These are phyloP conservation scores for Podarcis cretensis DNA, from an alignment of 2,113 vertebrate species.

Conservation along the genomic window DNA sequence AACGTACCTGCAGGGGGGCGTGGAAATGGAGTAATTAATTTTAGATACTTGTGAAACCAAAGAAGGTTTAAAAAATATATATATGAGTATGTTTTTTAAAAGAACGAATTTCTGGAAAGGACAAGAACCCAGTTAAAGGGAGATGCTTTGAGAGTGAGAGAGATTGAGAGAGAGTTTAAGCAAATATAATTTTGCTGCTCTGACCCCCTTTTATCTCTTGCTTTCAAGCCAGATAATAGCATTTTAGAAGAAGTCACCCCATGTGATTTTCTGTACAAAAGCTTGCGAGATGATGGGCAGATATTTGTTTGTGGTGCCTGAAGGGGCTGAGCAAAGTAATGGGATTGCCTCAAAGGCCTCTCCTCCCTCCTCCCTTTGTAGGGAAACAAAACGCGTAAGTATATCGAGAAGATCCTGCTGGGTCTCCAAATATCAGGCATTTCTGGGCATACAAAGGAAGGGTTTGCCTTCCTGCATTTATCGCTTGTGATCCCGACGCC, in stretches of 20 bases:
- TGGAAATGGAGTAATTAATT: slow-evolving; percentile 41
- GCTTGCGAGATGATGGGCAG: slow-evolving; percentile 40
- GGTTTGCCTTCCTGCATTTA: rapidly evolving
- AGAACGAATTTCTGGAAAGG: slow-evolving; percentile 51
- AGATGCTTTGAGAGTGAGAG: slow-evolving; percentile 46
- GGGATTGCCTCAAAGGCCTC: not conserved
- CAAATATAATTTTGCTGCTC: slow-evolving; percentile 65
- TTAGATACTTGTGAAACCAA: slow-evolving; percentile 25
- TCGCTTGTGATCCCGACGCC: not conserved
- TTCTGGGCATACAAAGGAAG: not conserved
- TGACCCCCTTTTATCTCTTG: slow-evolving; percentile 61
- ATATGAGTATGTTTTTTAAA: slow-evolving; percentile 48
- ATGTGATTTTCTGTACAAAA: slow-evolving; percentile 49
- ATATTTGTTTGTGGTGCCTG: not conserved
- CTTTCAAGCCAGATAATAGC: slow-evolving; percentile 66
- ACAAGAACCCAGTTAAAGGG: slow-evolving; percentile 60
- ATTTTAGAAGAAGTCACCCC: slow-evolving; percentile 62
- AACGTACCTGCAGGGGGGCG: not conserved
- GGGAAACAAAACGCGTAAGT: not conserved
- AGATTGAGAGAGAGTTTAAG: slow-evolving; percentile 45
- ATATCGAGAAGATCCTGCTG: not conserved
- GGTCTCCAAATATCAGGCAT: not conserved
- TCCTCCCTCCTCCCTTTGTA: not conserved
- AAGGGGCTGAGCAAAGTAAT: not conserved
- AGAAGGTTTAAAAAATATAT: not conserved